Percentiles rank a stretch among this genome's conserved stretches.
phyloP scores from a whole-genome alignment of 2,888 invertebrate genomes.

The Perizoma flavofasciatum region DNA sequence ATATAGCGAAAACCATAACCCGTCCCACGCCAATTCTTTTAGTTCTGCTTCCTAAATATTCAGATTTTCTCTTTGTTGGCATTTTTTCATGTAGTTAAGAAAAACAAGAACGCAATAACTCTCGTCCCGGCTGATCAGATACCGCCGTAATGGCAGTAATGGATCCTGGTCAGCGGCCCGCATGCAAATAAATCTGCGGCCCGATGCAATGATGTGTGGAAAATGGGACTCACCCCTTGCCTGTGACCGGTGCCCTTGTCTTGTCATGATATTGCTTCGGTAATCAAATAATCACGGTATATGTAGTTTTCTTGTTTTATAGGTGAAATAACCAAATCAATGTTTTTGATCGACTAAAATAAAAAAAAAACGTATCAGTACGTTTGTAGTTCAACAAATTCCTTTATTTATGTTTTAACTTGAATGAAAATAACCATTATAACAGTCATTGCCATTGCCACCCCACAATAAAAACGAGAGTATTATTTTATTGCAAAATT shows the following conservation, averaged over 20 bases:
- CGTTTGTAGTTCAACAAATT: neutral
- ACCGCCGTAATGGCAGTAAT: constrained; percentile 81
- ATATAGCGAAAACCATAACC: constrained; percentile 77
- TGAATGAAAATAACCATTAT: constrained; percentile 12
- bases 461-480: constrained; percentile 31
- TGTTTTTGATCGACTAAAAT: neutral
- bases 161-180: constrained; percentile 84
- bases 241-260: constrained; percentile 48
- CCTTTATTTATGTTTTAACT: neutral
- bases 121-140: constrained; percentile 82
- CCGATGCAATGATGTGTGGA: constrained; percentile 84
- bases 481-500: constrained; percentile 40
- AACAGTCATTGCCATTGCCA: constrained; percentile 19
- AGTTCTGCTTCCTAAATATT: constrained; percentile 63
- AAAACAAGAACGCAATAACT: constrained; percentile 81
- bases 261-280: constrained; percentile 39
- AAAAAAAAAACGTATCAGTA: neutral
- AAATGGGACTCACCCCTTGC: constrained; percentile 79
- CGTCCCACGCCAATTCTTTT: constrained; percentile 63
- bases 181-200: constrained; percentile 84
- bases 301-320: constrained; percentile 17
- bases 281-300: constrained; percentile 45
- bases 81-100: constrained; percentile 76
- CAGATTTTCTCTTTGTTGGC: constrained; percentile 62
- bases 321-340: neutral